These are phyloP conservation scores for Panulirus ornatus DNA, from an alignment of 1,140 invertebrate genomes.

Conservation along the genomic window DNA sequence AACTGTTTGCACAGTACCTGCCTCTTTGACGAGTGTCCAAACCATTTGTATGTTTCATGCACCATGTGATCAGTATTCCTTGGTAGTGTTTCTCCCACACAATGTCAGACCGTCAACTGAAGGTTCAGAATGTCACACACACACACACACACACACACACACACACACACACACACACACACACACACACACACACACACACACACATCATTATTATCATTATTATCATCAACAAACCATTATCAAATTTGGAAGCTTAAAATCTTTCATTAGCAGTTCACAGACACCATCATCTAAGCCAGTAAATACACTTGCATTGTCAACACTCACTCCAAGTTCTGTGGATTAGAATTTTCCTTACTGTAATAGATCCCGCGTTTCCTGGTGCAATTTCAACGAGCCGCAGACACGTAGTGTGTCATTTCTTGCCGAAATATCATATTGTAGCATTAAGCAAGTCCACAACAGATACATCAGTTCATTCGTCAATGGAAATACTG, in stretches of 20 bases:
- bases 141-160: too few relatives aligned
- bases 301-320: conserved; percentile 36
- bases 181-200: too few relatives aligned
- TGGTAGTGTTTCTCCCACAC: background rate
- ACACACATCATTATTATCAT: too few relatives aligned
- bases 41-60: background rate
- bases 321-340: conserved; percentile 13
- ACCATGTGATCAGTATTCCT: conserved; percentile 11
- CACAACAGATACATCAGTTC: conserved; percentile 21
- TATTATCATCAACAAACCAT: too few relatives aligned
- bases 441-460: conserved; percentile 32
- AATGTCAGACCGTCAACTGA: background rate
- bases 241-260: conserved; percentile 26
- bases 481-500: conserved; percentile 26
- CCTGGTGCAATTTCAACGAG: conserved; percentile 8
- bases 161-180: too few relatives aligned
- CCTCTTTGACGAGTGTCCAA: conserved; percentile 24
- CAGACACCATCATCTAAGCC: conserved; percentile 52
- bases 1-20: background rate
- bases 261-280: conserved; percentile 33
- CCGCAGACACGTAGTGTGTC: conserved; percentile 12
- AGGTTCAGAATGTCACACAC: conserved; percentile 16
- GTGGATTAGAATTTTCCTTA: conserved; percentile 12
- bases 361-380: conserved; percentile 16
- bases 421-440: conserved; percentile 28